Conservation (phyloP, 35 echinoderm and acorn worm species). For the Hemicentrotus pulcherrimus region DNA sequence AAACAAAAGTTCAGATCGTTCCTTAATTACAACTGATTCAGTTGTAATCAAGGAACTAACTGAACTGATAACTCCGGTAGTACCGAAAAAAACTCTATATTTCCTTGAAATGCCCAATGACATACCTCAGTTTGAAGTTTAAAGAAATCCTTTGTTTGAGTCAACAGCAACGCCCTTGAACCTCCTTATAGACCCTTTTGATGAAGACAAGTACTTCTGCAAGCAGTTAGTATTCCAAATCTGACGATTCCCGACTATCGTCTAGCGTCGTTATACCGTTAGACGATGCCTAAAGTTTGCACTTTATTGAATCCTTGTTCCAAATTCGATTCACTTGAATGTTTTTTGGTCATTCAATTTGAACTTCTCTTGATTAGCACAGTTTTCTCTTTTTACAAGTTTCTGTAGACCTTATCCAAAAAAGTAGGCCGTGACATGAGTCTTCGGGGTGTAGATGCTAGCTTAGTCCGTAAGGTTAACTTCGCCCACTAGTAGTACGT, state of each 20-base stretch:
- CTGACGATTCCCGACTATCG: neutral
- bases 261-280: neutral
- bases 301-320: neutral
- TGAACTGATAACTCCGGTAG: no score
- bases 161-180: neutral
- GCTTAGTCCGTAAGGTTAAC: neutral
- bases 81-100: no score
- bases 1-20: no score
- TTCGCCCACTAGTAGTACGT: neutral
- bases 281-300: neutral
- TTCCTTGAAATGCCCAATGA: neutral
- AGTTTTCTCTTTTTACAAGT: neutral
- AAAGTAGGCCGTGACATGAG: neutral
- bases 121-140: neutral
- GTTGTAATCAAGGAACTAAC: no score
- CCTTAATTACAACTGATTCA: no score
- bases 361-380: neutral
- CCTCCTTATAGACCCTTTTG: neutral
- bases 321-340: neutral
- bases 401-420: no score
- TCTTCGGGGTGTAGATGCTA: no score
- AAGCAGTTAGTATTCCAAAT: neutral
- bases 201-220: neutral
- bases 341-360: neutral
- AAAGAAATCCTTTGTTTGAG: neutral